A percentile compares a stretch with the other conserved stretches of the same genome.
These are phyloP conservation scores for Drosophila guanche DNA, from an alignment of 1,140 invertebrate species.

Conservation along the genomic window DNA sequence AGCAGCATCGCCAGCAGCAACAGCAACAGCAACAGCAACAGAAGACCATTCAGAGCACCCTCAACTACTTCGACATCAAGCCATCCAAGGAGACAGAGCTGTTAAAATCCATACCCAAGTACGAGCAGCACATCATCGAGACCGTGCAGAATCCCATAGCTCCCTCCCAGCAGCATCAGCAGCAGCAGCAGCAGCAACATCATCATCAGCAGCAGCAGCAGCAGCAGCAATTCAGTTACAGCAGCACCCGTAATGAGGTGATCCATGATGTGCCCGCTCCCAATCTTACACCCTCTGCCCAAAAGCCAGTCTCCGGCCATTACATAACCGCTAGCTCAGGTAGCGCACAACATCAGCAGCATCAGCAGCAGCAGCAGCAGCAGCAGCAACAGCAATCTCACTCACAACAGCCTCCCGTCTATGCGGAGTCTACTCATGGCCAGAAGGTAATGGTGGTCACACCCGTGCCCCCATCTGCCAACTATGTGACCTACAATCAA, in stretches of 20 bases:
- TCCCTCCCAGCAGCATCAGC: slow-evolving; percentile 15
- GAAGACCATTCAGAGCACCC: slow-evolving; percentile 27
- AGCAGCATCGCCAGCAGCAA: slow-evolving; percentile 29
- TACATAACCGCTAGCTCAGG: slow-evolving; percentile 34
- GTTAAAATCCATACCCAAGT: slow-evolving; percentile 89
- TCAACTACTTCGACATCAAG: slow-evolving; percentile 75
- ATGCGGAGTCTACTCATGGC: slow-evolving; percentile 73
- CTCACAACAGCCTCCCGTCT: slow-evolving; percentile 63
- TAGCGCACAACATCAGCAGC: slow-evolving; percentile 28
- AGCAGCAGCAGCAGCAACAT: slow-evolving; percentile 13
- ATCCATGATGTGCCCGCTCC: slow-evolving; percentile 81
- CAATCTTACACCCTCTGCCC: slow-evolving; percentile 59
- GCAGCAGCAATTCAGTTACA: slow-evolving; percentile 56
- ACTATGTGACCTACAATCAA: slow-evolving; percentile 70
- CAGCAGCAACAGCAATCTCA: slow-evolving; percentile 21
- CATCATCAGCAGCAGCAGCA: slow-evolving; percentile 31
- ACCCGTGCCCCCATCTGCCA: slow-evolving; percentile 62
- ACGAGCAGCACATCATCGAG: slow-evolving; percentile 89
- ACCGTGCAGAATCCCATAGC: slow-evolving; percentile 72
- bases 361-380: slow-evolving; percentile 36
- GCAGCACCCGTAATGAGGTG: slow-evolving; percentile 71
- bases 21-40: slow-evolving; percentile 21
- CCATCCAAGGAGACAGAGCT: slow-evolving; percentile 86
- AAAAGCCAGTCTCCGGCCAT: slow-evolving; percentile 30
- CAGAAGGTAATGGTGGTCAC: slow-evolving; percentile 82